phyloP scores from a whole-genome alignment of 2,888 invertebrate species.

The Acronicta leporina region DNA sequence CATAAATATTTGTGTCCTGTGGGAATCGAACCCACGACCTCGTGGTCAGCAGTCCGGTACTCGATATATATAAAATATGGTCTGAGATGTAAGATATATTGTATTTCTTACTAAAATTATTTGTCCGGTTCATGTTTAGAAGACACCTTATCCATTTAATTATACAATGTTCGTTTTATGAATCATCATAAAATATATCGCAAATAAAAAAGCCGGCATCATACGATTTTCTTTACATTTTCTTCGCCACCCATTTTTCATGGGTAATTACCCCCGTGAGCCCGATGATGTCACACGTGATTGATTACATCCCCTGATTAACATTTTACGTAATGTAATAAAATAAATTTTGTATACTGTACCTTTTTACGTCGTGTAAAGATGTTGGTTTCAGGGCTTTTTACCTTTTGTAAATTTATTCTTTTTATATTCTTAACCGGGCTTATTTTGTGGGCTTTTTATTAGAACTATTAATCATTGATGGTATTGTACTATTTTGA shows the following conservation, averaged over 20 bases:
- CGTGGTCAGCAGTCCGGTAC: too few relatives aligned
- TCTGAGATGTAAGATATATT: too few relatives aligned
- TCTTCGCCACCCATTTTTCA: slow-evolving; percentile 42
- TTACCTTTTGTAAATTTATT: slow-evolving; percentile 21
- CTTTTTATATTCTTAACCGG: slow-evolving; percentile 14
- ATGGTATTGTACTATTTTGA: slow-evolving; percentile 1
- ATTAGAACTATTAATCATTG: slow-evolving; percentile 19
- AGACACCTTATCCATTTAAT: background rate
- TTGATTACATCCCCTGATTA: slow-evolving; percentile 55
- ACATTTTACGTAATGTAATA: slow-evolving; percentile 52
- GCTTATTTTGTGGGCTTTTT: slow-evolving; percentile 1
- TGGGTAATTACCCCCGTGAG: slow-evolving; percentile 52
- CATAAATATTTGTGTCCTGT: too few relatives aligned
- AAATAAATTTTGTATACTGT: slow-evolving; percentile 28
- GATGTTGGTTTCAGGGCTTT: slow-evolving; percentile 4
- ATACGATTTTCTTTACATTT: slow-evolving; percentile 34
- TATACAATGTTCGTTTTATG: slow-evolving; percentile 6
- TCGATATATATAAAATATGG: too few relatives aligned
- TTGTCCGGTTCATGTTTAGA: background rate
- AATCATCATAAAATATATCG: slow-evolving; percentile 19
- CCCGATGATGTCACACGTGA: slow-evolving; percentile 52
- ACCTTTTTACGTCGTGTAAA: slow-evolving; percentile 8
- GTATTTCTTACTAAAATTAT: too few relatives aligned
- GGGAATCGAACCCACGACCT: too few relatives aligned
- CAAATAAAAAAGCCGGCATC: slow-evolving; percentile 37